These are phyloP conservation scores for Hesperophylax magnus DNA, from an alignment of 1,140 invertebrate genomes.

Conservation along the genomic window DNA sequence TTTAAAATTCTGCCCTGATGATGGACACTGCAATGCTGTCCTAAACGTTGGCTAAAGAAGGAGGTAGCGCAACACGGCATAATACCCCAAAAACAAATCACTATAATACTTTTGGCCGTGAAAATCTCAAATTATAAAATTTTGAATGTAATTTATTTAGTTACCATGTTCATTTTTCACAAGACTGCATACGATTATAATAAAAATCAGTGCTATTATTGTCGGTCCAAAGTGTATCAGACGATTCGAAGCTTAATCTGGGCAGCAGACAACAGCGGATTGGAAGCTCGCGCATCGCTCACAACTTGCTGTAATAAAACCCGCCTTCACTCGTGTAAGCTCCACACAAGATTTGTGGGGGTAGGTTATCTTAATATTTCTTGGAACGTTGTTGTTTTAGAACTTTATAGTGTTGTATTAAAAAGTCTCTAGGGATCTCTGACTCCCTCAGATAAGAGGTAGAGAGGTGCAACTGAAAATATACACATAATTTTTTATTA, in stretches of 20 bases:
- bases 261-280: constrained; percentile 32
- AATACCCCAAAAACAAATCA: no score
- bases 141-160: no score
- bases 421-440: constrained; percentile 49
- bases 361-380: constrained; percentile 53
- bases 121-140: no score
- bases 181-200: not conserved
- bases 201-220: no score
- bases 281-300: constrained; percentile 22
- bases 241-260: constrained; percentile 38
- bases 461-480: no score
- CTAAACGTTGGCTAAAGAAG: no score
- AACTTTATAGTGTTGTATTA: constrained; percentile 54
- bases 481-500: no score
- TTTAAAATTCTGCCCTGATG: no score
- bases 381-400: constrained; percentile 42
- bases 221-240: not conserved
- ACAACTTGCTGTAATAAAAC: constrained; percentile 46
- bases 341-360: constrained; percentile 44
- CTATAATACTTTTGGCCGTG: no score
- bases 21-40: no score
- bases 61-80: no score
- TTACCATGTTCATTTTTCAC: no score
- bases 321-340: constrained; percentile 29
- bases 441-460: not conserved